phyloP scores from a whole-genome alignment of 2,888 invertebrate genomes.

The Synergus umbraculus region DNA sequence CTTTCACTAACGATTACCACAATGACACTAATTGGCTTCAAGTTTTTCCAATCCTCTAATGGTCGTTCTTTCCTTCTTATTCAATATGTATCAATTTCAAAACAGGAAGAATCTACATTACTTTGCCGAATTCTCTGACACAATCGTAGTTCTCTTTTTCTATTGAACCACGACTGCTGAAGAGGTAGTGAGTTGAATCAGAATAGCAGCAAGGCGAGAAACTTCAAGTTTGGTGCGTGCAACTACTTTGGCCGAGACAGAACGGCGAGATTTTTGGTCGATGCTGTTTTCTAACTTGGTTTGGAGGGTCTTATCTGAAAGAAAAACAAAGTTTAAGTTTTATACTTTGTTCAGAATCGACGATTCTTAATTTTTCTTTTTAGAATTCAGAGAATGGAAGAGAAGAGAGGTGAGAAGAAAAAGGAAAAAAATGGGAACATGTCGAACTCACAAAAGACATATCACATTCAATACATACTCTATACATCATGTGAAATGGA shows the following conservation, averaged over 20 bases:
- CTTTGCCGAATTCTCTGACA: conserved; percentile 12
- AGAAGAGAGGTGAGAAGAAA: neutral
- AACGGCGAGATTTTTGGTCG: conserved; percentile 52
- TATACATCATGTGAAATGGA: too few species aligned
- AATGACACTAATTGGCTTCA: conserved; percentile 24
- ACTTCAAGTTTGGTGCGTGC: conserved; percentile 51
- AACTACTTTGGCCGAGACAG: conserved; percentile 50
- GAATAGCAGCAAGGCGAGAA: conserved; percentile 40
- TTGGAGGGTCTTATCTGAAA: conserved; percentile 53
- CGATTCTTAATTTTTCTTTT: conserved; percentile 18
- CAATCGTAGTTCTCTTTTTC: conserved; percentile 14
- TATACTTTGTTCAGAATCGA: conserved; percentile 32
- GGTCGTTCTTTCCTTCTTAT: neutral
- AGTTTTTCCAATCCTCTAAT: conserved; percentile 15
- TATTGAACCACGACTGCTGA: conserved; percentile 19
- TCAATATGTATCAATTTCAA: conserved; percentile 11
- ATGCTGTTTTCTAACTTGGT: conserved; percentile 43
- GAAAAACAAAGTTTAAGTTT: conserved; percentile 52
- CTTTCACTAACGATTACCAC: conserved; percentile 12
- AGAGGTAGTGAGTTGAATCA: conserved; percentile 33
- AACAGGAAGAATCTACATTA: conserved; percentile 13
- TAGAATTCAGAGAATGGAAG: neutral
- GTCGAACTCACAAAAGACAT: neutral
- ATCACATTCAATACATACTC: neutral
- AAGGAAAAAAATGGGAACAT: neutral